phyloP scores from a whole-genome alignment of 2,797 vertebrate genomes.

The Poecilia gillii region DNA sequence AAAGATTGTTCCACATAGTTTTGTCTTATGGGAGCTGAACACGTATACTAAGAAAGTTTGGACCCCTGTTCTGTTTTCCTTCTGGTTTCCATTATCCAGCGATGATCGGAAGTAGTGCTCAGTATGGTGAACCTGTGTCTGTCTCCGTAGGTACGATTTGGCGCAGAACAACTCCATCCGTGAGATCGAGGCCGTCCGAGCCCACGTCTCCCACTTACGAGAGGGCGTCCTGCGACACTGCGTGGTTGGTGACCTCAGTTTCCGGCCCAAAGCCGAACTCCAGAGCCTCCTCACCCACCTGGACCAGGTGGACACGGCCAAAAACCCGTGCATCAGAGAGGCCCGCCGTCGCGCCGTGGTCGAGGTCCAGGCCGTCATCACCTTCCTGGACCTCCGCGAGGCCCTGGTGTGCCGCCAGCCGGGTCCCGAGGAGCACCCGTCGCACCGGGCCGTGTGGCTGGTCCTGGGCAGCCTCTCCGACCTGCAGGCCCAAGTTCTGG shows the following conservation, averaged over 20 bases:
- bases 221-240: constrained; percentile 85
- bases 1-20: not conserved
- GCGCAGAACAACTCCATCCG: constrained; percentile 93
- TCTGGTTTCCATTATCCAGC: not conserved
- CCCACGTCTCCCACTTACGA: constrained; percentile 85
- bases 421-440: constrained; percentile 80
- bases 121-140: not conserved
- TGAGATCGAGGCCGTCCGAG: constrained; percentile 91
- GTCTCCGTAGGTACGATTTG: constrained; percentile 86
- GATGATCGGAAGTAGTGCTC: not conserved
- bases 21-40: not conserved
- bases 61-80: not conserved
- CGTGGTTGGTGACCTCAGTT: constrained; percentile 83
- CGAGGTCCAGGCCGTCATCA: constrained; percentile 93
- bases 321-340: constrained; percentile 97
- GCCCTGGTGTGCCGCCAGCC: constrained; percentile 82
- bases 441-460: constrained; percentile 88
- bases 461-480: constrained; percentile 89
- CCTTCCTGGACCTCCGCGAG: constrained; percentile 91
- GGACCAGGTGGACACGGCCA: constrained; percentile 92
- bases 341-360: constrained; percentile 93
- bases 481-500: constrained; percentile 91
- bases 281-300: constrained; percentile 90
- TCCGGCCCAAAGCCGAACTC: constrained; percentile 89
- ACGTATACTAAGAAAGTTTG: not conserved